Conservation (phyloP, 2,113 vertebrate species). For the Odontesthes bonariensis region DNA sequence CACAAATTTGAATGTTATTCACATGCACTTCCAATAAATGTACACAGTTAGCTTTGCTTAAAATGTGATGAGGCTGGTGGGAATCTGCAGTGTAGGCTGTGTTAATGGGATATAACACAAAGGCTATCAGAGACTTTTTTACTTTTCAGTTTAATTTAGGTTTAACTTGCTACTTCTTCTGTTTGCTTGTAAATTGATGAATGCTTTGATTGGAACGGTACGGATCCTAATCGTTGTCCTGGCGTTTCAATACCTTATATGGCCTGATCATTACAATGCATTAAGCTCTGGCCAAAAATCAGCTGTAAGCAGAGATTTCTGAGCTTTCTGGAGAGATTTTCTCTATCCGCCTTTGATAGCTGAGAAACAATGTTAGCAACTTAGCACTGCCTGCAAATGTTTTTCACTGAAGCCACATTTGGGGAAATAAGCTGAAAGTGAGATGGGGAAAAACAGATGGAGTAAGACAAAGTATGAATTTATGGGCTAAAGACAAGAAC, state of each 20-base stretch:
- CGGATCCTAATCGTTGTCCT: background rate
- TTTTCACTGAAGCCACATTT: constrained; percentile 1
- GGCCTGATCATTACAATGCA: background rate
- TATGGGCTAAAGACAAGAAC: background rate
- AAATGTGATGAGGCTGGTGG: background rate
- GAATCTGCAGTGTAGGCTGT: background rate
- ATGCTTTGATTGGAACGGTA: background rate
- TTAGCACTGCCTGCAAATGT: constrained; percentile 16
- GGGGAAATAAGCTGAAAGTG: background rate
- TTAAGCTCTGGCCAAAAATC: constrained; percentile 19
- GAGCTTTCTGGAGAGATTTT: constrained; percentile 20
- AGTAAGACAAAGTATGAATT: constrained; percentile 5
- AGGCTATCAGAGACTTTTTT: background rate
- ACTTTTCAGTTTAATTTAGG: background rate
- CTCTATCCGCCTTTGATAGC: constrained; percentile 26
- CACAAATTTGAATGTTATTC: constrained; percentile 13
- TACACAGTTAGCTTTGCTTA: background rate
- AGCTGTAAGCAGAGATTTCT: background rate
- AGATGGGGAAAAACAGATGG: background rate
- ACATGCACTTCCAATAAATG: constrained; percentile 17
- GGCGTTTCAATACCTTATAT: background rate
- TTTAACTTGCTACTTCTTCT: background rate
- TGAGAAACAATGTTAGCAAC: constrained; percentile 41
- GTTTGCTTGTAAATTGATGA: background rate
- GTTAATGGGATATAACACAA: background rate